Conservation (phyloP, 2,888 invertebrate species). For the Aphodius granarius region DNA sequence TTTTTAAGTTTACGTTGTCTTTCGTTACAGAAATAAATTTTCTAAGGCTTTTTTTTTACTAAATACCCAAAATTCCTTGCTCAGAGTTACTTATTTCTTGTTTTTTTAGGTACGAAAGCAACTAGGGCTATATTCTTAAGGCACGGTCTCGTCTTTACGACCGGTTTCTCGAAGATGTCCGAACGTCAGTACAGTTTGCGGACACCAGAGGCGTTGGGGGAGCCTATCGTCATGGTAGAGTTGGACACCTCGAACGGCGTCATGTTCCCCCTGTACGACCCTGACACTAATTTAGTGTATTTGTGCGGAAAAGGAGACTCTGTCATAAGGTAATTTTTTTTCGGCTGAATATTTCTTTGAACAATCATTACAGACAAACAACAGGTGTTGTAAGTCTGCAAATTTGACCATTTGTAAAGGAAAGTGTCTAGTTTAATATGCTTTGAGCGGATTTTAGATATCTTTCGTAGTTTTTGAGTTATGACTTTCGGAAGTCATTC, state of each 20-base stretch:
- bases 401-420: no score
- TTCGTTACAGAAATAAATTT: not conserved
- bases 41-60: no score
- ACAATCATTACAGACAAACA: no score
- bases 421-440: no score
- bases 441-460: no score
- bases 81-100: no score
- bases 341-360: no score
- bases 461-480: no score
- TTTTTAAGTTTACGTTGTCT: not conserved
- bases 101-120: conserved; percentile 74
- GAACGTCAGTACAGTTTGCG: conserved; percentile 96
- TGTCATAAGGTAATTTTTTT: conserved; percentile 78
- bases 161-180: conserved; percentile 95
- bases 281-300: conserved; percentile 92
- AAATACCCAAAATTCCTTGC: no score
- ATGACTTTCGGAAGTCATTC: no score
- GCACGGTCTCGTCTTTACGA: conserved; percentile 90
- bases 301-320: conserved; percentile 98
- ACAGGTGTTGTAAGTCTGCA: no score
- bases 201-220: conserved; percentile 82
- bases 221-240: conserved; percentile 91
- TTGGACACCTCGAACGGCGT: conserved; percentile 95
- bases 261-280: conserved; percentile 95
- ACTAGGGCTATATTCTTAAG: conserved; percentile 87